These are phyloP conservation scores for Uria aalge DNA, from an alignment of 2,113 vertebrate genomes.

Conservation along the genomic window DNA sequence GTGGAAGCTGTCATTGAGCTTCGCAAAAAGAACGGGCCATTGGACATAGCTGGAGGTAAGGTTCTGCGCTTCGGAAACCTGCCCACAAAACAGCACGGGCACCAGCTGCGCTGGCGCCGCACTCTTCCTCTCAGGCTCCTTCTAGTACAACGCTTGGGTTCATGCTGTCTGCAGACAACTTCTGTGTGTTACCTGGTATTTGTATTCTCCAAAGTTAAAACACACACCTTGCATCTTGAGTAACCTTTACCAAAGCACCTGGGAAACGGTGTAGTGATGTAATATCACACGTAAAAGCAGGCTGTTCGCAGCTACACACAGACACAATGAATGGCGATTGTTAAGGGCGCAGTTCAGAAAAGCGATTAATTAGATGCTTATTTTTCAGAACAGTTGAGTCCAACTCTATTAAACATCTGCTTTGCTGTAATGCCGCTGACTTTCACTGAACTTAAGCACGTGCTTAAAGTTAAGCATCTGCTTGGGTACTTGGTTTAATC, in stretches of 20 bases:
- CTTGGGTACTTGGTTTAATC: neutral
- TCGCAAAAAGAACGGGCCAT: constrained; percentile 93
- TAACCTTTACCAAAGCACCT: neutral
- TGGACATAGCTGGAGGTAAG: constrained; percentile 95
- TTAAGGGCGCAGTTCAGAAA: neutral
- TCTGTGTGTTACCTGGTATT: rapidly evolving
- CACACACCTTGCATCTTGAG: neutral
- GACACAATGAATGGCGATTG: rapidly evolving
- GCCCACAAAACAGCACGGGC: neutral
- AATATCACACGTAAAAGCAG: neutral
- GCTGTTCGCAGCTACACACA: neutral
- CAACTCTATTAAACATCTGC: constrained; percentile 4
- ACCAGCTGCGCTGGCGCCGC: neutral
- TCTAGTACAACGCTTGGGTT: rapidly evolving
- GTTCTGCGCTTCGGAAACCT: neutral
- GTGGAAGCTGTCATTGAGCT: constrained; percentile 89
- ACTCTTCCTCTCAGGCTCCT: neutral
- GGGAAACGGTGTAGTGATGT: neutral
- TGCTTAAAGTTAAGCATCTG: constrained; percentile 26
- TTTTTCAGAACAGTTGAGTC: neutral
- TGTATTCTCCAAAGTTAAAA: neutral
- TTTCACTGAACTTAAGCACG: neutral
- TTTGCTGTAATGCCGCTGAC: neutral
- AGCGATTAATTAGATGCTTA: neutral
- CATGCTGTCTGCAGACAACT: neutral